Evolutionary conservation across 2,888 invertebrate species (phyloP).

Genomic region (Ceraclea dissimilis): DNA sequence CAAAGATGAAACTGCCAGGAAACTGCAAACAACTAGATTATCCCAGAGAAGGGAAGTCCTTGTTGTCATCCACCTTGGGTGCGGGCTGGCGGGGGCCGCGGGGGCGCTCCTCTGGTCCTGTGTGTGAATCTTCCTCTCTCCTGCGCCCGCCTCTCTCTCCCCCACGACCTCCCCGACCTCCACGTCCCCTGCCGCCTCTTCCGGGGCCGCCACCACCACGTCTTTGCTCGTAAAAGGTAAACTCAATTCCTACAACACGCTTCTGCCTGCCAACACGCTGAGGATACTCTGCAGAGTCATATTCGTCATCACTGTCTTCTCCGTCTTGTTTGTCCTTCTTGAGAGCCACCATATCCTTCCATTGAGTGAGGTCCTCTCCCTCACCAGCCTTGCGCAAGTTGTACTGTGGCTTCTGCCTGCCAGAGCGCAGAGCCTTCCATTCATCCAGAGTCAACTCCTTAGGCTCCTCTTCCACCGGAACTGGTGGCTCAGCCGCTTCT

Average conservation of each 20-base stretch:
- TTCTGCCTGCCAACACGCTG: conserved; percentile 83
- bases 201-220: conserved; percentile 62
- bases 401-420: conserved; percentile 76
- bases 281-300: conserved; percentile 70
- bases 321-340: conserved; percentile 62
- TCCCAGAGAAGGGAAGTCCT: conserved; percentile 90
- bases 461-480: conserved; percentile 65
- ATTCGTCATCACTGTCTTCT: conserved; percentile 63
- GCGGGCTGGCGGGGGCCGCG: conserved; percentile 42
- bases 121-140: conserved; percentile 29
- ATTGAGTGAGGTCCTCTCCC: conserved; percentile 83
- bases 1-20: conserved; percentile 14
- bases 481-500: conserved; percentile 32
- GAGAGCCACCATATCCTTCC: conserved; percentile 84
- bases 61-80: conserved; percentile 91
- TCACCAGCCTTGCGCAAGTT: conserved; percentile 92
- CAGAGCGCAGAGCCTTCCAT: conserved; percentile 82
- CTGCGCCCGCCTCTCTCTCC: conserved; percentile 25
- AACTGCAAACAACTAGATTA: conserved; percentile 42
- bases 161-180: conserved; percentile 43
- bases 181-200: conserved; percentile 54
- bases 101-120: conserved; percentile 37
- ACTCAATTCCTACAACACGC: conserved; percentile 79
- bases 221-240: conserved; percentile 75
- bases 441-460: conserved; percentile 89